phyloP scores from a whole-genome alignment of 53 echinoderm and acorn worm species.

The Henricia sp. region DNA sequence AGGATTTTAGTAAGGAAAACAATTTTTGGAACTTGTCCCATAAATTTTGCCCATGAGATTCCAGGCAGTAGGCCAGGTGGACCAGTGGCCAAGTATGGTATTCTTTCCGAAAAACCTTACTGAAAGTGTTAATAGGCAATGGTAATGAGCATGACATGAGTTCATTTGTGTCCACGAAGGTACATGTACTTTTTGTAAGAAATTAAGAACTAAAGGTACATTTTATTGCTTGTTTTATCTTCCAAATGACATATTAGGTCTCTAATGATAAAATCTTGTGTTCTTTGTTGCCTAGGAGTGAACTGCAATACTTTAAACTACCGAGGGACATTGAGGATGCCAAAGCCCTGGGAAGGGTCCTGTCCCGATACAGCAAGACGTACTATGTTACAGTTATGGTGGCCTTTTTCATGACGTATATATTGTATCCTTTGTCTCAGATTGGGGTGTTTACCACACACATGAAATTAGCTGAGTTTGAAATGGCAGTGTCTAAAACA shows the following conservation, averaged over 20 bases:
- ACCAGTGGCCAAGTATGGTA: too few relatives aligned
- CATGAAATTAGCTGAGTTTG: neutral
- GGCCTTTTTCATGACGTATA: slow-evolving; percentile 93
- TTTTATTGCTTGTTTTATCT: neutral
- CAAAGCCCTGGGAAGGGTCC: slow-evolving; percentile 90
- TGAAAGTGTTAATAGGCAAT: too few relatives aligned
- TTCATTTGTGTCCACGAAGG: too few relatives aligned
- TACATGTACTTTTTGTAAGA: too few relatives aligned
- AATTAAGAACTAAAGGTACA: neutral
- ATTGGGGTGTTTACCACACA: neutral
- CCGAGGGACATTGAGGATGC: slow-evolving; percentile 94
- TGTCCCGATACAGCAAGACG: slow-evolving; percentile 87
- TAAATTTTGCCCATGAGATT: too few relatives aligned
- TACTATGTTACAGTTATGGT: slow-evolving; percentile 83
- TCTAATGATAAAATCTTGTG: neutral
- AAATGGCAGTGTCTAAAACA: too few relatives aligned
- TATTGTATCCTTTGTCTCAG: slow-evolving; percentile 93
- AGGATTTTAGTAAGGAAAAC: too few relatives aligned
- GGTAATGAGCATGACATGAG: too few relatives aligned
- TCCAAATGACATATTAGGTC: neutral
- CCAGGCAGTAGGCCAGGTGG: too few relatives aligned
- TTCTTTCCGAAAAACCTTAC: too few relatives aligned
- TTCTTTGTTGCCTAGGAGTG: slow-evolving; percentile 77
- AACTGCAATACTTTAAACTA: slow-evolving; percentile 85
- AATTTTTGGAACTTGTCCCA: too few relatives aligned